Evolutionary conservation across 2,888 invertebrate genomes (phyloP), one percentile per base, ranked within the genome.

Genomic region (Ophion ellenae): DNA sequence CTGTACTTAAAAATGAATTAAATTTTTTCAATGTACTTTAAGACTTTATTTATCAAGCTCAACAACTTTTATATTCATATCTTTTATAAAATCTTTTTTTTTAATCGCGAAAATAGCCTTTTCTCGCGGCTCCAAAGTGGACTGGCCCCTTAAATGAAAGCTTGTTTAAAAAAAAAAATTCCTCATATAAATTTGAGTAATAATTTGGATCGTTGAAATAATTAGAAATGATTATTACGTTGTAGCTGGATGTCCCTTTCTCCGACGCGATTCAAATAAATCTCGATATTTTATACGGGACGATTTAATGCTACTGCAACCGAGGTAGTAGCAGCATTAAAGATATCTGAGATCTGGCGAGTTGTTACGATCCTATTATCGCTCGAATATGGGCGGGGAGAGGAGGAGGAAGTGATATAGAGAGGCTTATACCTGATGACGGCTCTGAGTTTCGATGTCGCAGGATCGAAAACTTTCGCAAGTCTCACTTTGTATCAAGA

Each of bases 291-390:
- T 64, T 40, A 40, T 40, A 7, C 40, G 1, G 40, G 40, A 40
- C 40, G 40, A 40, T 40, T 40, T 6, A 40, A 40, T 40, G 40
- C 40, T 40, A 40, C 40, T 40, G 40, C 40, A 40, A 9, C 9
- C 9, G 40, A 9, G 40, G 66, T 78, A 70, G 53, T 36, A 85
- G 75, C 57, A 57, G 59, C 47, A 78, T 78, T 78, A 71, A 24
- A 85, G 47, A 79, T 79, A 75, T 82, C 61, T 61, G 36, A 20
- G 79, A 82, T 79, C 78, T 76, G 77, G 59, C 74, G 64, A 82
- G 70, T 66, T 82, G 40, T 82, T 79, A 85, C 85, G 79, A 82
- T 82, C 79, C 78, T 67, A 85, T 79, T 79, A 82, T 79, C 75
- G 76, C 53, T 11, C 64, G 70, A 79, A 32, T 80, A 70, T 82